A percentile compares a stretch with the other conserved stretches of the same genome.
Evolutionary conservation across 2,113 vertebrate genomes (phyloP).

Genomic region (Emberiza fucata): DNA sequence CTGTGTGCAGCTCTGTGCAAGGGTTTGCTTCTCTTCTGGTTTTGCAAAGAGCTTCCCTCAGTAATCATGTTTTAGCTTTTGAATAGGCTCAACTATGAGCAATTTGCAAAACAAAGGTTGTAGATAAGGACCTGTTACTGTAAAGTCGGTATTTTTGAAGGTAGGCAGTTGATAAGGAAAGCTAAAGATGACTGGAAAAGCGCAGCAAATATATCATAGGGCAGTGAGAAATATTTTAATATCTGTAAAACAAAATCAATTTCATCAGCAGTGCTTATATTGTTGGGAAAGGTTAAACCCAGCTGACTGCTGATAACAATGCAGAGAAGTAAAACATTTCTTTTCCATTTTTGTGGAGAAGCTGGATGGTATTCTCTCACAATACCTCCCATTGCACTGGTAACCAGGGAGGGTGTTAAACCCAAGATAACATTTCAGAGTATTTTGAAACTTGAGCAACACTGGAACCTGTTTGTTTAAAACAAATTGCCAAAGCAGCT

Average conservation of each 20-base stretch:
- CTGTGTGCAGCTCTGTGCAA: fast-evolving
- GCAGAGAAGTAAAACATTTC: neutral
- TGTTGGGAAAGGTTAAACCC: neutral
- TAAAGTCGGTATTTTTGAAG: neutral
- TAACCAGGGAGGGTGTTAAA: neutral
- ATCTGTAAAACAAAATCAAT: neutral
- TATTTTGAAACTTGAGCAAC: neutral
- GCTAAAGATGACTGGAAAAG: neutral
- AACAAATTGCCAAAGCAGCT: neutral
- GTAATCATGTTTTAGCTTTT: neutral
- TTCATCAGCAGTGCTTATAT: neutral
- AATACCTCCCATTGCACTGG: neutral
- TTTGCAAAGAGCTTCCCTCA: neutral
- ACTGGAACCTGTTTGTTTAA: neutral
- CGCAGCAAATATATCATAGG: neutral
- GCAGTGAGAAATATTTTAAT: neutral
- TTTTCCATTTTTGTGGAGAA: neutral
- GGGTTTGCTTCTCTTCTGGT: neutral
- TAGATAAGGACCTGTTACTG: neutral
- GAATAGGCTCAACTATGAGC: neutral
- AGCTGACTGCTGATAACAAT: neutral
- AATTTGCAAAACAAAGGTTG: neutral
- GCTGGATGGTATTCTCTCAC: neutral
- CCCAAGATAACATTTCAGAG: neutral
- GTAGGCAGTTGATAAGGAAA: neutral